Evolutionary conservation across 2,888 invertebrate genomes (phyloP).

Genomic region (Epistrophella euchroma): DNA sequence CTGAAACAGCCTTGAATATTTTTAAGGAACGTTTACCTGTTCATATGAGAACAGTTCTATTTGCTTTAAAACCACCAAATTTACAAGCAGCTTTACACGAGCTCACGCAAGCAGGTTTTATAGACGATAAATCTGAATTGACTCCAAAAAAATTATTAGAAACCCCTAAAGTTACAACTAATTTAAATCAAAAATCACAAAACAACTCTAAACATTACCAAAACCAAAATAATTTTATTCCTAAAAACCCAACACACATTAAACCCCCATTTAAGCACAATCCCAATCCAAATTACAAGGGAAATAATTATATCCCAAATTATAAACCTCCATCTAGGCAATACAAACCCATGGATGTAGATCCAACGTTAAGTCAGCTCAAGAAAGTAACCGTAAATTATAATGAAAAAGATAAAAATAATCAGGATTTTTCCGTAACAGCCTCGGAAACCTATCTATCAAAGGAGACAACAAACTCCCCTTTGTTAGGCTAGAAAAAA

Average conservation of each 20-base stretch:
- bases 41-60: constrained; percentile 7
- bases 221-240: neutral
- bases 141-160: neutral
- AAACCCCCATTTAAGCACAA: constrained; percentile 9
- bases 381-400: constrained; percentile 7
- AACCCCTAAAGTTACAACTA: neutral
- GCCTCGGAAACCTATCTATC: constrained; percentile 13
- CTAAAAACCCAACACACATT: neutral
- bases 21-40: constrained; percentile 13
- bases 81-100: constrained; percentile 5
- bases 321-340: constrained; percentile 8
- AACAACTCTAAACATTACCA: neutral
- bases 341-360: constrained; percentile 10
- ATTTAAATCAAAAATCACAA: neutral
- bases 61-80: constrained; percentile 1
- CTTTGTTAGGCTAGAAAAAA: constrained; percentile 7
- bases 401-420: constrained; percentile 9
- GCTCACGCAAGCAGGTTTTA: constrained; percentile 4
- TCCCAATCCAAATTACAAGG: constrained; percentile 6
- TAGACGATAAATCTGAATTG: neutral
- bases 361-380: neutral
- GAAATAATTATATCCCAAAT: constrained; percentile 1
- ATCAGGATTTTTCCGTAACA: constrained; percentile 21
- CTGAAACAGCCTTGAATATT: neutral
- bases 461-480: constrained; percentile 18